These are phyloP conservation scores for Apodemia zela DNA, from an alignment of 2,888 invertebrate genomes.

Conservation along the genomic window DNA sequence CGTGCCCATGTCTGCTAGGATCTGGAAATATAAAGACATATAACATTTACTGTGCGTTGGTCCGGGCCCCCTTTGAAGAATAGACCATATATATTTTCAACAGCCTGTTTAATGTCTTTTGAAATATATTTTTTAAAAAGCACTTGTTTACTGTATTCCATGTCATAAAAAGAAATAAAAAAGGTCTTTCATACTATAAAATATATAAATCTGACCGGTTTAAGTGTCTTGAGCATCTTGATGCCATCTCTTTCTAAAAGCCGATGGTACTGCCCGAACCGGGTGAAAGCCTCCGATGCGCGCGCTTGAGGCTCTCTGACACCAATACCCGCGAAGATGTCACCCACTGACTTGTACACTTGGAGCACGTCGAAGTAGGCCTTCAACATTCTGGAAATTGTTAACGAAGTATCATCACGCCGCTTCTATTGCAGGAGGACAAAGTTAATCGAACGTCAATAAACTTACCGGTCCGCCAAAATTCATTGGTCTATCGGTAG, in stretches of 20 bases:
- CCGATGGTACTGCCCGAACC: constrained; percentile 96
- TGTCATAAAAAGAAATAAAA: too few relatives aligned
- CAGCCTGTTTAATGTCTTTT: too few relatives aligned
- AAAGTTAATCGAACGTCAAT: background rate
- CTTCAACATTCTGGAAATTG: constrained; percentile 76
- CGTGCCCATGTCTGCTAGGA: constrained; percentile 96
- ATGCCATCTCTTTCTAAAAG: constrained; percentile 94
- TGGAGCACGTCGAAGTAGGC: constrained; percentile 95
- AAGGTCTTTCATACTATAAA: background rate
- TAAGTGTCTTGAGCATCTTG: constrained; percentile 92
- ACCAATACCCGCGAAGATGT: constrained; percentile 96
- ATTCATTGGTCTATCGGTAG: background rate
- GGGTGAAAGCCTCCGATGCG: constrained; percentile 96
- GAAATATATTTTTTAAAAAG: too few relatives aligned
- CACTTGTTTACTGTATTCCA: too few relatives aligned
- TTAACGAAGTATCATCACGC: too few relatives aligned
- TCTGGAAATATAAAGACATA: constrained; percentile 79
- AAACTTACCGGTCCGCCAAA: background rate
- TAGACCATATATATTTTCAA: too few relatives aligned
- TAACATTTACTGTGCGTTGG: too few relatives aligned
- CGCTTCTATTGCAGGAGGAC: background rate
- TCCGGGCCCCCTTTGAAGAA: too few relatives aligned
- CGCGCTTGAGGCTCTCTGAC: constrained; percentile 97
- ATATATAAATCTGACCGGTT: constrained; percentile 84
- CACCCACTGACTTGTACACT: constrained; percentile 95